Evolutionary conservation across 2,888 invertebrate genomes (phyloP).

Genomic region (Eupithecia subumbrata): DNA sequence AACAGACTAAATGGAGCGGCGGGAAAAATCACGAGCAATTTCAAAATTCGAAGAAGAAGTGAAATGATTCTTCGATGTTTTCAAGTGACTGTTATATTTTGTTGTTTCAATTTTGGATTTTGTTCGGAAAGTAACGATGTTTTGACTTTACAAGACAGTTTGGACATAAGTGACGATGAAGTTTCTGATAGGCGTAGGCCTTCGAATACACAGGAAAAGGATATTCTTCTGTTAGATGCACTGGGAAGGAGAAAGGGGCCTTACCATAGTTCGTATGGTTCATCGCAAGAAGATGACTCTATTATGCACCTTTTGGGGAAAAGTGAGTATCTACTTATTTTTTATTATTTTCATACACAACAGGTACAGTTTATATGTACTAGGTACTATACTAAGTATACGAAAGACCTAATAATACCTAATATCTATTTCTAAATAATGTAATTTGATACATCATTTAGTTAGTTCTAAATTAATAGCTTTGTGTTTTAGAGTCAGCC

Average conservation of each 20-base stretch:
- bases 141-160: conserved; percentile 74
- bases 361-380: too few relatives aligned
- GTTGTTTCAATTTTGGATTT: conserved; percentile 54
- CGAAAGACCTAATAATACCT: too few relatives aligned
- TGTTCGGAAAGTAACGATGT: conserved; percentile 74
- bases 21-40: conserved; percentile 65
- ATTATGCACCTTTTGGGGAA: conserved; percentile 93
- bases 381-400: too few relatives aligned
- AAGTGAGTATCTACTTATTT: conserved; percentile 88
- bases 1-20: conserved; percentile 60
- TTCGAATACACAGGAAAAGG: conserved; percentile 88
- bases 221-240: conserved; percentile 88
- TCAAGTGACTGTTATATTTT: conserved; percentile 50
- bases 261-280: conserved; percentile 69
- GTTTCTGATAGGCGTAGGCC: conserved; percentile 78
- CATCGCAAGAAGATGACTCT: conserved; percentile 85
- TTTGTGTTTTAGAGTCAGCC: too few relatives aligned
- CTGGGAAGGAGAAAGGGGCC: conserved; percentile 87
- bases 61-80: conserved; percentile 46
- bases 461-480: too few relatives aligned
- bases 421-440: too few relatives aligned
- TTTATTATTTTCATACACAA: background rate
- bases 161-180: conserved; percentile 66
- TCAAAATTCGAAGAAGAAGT: conserved; percentile 68
- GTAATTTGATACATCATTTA: too few relatives aligned